These are phyloP conservation scores for Drosophila pseudotakahashii DNA, from an alignment of 2,888 invertebrate species.

Conservation along the genomic window DNA sequence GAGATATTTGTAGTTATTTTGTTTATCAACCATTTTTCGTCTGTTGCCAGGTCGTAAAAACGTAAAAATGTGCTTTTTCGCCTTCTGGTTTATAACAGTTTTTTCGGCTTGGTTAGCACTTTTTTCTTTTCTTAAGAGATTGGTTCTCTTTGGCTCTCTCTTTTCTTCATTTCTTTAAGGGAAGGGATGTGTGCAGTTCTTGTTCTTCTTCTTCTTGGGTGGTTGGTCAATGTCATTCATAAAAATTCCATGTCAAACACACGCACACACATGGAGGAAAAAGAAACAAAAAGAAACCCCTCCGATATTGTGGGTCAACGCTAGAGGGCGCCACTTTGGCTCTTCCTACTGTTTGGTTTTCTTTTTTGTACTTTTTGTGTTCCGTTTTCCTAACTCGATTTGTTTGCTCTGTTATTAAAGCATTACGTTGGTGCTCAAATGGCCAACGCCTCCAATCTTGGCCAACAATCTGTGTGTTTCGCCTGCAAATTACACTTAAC, in stretches of 20 bases:
- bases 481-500: slow-evolving; percentile 59
- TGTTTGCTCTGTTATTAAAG: slow-evolving; percentile 58
- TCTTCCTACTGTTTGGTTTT: slow-evolving; percentile 1
- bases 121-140: slow-evolving; percentile 11
- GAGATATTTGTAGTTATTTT: slow-evolving; percentile 32
- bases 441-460: slow-evolving; percentile 35
- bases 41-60: slow-evolving; percentile 43
- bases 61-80: slow-evolving; percentile 31
- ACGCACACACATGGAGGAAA: slow-evolving; percentile 7
- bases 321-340: slow-evolving; percentile 58
- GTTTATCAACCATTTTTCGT: slow-evolving; percentile 17
- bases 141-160: slow-evolving; percentile 18
- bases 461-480: slow-evolving; percentile 25
- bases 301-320: slow-evolving; percentile 63
- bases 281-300: slow-evolving; percentile 43
- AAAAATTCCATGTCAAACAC: slow-evolving; percentile 60
- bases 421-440: slow-evolving; percentile 49
- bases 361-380: slow-evolving; percentile 1
- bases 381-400: slow-evolving; percentile 53
- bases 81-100: slow-evolving; percentile 46
- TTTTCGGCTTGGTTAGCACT: slow-evolving; percentile 28
- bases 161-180: neutral
- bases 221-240: slow-evolving; percentile 72
- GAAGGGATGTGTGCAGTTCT: slow-evolving; percentile 10
- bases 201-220: slow-evolving; percentile 22